Evolutionary conservation across 92 coral and sea anemone genomes (phyloP).

Genomic region (Ricordea florida): DNA sequence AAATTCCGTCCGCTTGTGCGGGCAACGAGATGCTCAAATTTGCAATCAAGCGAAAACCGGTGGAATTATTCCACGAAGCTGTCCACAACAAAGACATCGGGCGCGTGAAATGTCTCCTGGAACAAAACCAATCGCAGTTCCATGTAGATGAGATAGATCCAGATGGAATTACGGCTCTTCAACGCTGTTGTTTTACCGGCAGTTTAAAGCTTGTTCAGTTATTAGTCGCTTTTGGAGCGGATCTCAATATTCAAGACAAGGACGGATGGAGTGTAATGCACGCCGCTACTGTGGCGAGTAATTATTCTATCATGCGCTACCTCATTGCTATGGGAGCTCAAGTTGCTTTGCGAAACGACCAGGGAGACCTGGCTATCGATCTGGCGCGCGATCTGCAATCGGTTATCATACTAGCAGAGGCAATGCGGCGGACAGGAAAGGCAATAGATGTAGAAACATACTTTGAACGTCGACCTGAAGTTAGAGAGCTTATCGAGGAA

Average conservation of each 20-base stretch:
- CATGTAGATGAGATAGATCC: slow-evolving; percentile 92
- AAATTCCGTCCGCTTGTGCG: too few species aligned
- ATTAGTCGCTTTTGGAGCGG: slow-evolving; percentile 85
- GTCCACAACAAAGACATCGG: slow-evolving; percentile 75
- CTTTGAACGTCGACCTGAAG: slow-evolving; percentile 74
- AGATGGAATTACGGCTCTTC: slow-evolving; percentile 97
- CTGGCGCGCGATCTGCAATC: slow-evolving; percentile 80
- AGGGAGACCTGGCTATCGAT: slow-evolving; percentile 87
- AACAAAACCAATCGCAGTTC: slow-evolving; percentile 80
- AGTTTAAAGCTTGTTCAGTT: slow-evolving; percentile 81
- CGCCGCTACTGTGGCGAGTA: slow-evolving; percentile 95
- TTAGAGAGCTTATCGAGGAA: slow-evolving; percentile 68
- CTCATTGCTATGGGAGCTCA: slow-evolving; percentile 85
- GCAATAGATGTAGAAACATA: slow-evolving; percentile 54
- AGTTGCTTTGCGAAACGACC: slow-evolving; percentile 75
- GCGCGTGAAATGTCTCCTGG: slow-evolving; percentile 69
- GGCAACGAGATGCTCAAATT: slow-evolving; percentile 86
- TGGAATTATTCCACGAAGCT: slow-evolving; percentile 93
- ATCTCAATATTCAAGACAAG: slow-evolving; percentile 85
- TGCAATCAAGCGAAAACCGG: slow-evolving; percentile 88
- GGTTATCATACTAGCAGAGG: slow-evolving; percentile 77
- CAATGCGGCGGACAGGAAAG: slow-evolving; percentile 74
- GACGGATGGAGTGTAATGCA: slow-evolving; percentile 99
- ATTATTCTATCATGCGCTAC: slow-evolving; percentile 82
- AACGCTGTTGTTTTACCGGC: slow-evolving; percentile 90